A percentile compares a stretch with the other conserved stretches of the same genome.
Conservation (phyloP, 2,888 invertebrate species). For the Sphecodes monilicornis region DNA sequence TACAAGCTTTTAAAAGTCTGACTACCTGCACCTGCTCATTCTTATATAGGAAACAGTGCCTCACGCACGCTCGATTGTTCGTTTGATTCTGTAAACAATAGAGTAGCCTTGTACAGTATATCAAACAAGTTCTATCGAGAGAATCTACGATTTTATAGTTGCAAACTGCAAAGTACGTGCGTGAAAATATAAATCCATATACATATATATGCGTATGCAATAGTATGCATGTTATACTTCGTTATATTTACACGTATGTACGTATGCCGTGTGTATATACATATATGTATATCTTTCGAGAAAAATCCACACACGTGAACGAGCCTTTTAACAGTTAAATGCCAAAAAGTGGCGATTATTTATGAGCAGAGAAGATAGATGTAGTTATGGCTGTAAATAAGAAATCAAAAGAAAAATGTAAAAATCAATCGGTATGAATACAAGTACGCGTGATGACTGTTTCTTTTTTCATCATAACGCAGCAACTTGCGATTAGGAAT, state of each 20-base stretch:
- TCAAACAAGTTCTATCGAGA: background rate
- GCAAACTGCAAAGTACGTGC: slow-evolving; percentile 34
- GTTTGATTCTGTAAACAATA: slow-evolving; percentile 16
- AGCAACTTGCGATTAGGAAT: slow-evolving; percentile 53
- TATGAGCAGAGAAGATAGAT: slow-evolving; percentile 45
- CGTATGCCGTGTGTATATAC: slow-evolving; percentile 49
- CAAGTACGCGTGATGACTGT: slow-evolving; percentile 26
- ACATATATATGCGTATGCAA: slow-evolving; percentile 14
- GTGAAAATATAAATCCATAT: slow-evolving; percentile 30
- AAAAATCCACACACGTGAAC: slow-evolving; percentile 38
- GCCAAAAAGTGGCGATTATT: slow-evolving; percentile 52
- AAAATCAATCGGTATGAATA: slow-evolving; percentile 39
- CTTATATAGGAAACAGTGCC: slow-evolving; percentile 4
- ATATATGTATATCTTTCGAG: slow-evolving; percentile 50
- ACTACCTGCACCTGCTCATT: slow-evolving; percentile 2
- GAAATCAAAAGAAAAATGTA: slow-evolving; percentile 23
- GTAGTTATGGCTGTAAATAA: slow-evolving; percentile 37
- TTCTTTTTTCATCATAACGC: slow-evolving; percentile 31
- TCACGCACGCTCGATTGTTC: slow-evolving; percentile 4
- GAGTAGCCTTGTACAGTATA: background rate
- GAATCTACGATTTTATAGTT: slow-evolving; percentile 13
- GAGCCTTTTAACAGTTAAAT: slow-evolving; percentile 42
- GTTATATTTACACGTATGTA: slow-evolving; percentile 31
- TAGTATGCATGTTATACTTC: slow-evolving; percentile 17
- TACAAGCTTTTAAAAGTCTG: slow-evolving; percentile 12